Evolutionary conservation across 2,888 invertebrate genomes (phyloP).

Genomic region (Drosophila tripunctata): DNA sequence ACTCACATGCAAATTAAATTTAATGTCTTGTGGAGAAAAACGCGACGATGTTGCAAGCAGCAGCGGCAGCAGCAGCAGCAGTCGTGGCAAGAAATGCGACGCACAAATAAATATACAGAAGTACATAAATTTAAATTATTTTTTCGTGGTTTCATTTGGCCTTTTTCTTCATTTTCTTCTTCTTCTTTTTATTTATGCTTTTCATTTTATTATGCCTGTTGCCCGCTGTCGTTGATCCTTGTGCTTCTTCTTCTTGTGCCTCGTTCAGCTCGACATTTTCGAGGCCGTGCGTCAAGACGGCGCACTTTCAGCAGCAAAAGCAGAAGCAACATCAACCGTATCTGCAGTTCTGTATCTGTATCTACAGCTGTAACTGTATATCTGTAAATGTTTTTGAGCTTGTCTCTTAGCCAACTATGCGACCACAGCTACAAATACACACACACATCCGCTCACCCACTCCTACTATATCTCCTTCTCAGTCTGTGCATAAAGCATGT

Average conservation of each 20-base stretch:
- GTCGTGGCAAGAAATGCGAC: conserved; percentile 30
- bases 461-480: conserved; percentile 49
- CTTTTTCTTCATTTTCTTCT: neutral
- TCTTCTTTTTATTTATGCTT: conserved; percentile 61
- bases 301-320: conserved; percentile 11
- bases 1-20: conserved; percentile 74
- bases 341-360: conserved; percentile 26
- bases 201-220: conserved; percentile 65
- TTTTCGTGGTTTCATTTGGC: conserved; percentile 64
- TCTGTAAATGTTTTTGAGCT: conserved; percentile 40
- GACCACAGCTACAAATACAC: conserved; percentile 41
- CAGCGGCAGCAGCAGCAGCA: conserved; percentile 8
- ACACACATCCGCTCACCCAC: neutral
- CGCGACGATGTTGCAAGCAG: conserved; percentile 22
- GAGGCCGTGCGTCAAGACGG: conserved; percentile 26
- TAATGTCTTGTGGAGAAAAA: conserved; percentile 64
- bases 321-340: conserved; percentile 11
- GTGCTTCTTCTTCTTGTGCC: conserved; percentile 7
- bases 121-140: conserved; percentile 80
- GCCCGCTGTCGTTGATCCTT: conserved; percentile 36
- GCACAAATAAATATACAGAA: conserved; percentile 67
- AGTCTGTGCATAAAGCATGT: conserved; percentile 73
- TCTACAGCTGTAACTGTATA: conserved; percentile 36
- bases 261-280: conserved; percentile 33
- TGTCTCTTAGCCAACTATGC: conserved; percentile 75